Base-by-base conservation (phyloP, 1,140 invertebrate genomes). In the Bemisia tabaci region DNA sequence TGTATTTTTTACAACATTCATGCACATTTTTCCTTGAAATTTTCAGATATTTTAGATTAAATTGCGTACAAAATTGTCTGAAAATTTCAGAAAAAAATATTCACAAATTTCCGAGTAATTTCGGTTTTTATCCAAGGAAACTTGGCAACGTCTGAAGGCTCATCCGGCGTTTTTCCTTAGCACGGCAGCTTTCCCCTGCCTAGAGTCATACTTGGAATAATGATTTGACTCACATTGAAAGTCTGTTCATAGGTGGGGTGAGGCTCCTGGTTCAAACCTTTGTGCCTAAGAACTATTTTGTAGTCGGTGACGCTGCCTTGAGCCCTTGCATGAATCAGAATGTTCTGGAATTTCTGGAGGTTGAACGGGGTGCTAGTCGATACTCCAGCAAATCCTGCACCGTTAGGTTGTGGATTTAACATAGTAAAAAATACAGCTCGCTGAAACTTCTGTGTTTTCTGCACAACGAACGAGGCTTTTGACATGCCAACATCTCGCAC, bases 361-460 rank as follows among this genome's bases (percentile, higher is more conserved):
- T 87, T 74, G 12, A 80, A 72, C 24, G 75, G 61, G 2, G 77
- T 77, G 2, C 73, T 64, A 0, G 76, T 82, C 48, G 80, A 74
- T 62, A 85, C 78, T 12, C 86, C 86, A 59, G 85, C 85, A 74
- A 88, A 87, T 5, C 85, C 84, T 27, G 87, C 87, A 1, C 86
- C 86, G 69, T 87, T 87, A 11, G 81, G 77, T 74, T 87, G 85
- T 5, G 86, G 86, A 73, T 87, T 87, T 2, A 88, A 73, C 21
- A 87, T 70, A 2, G 82, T 81, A 70, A 88, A 88, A 67, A 88
- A 82, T 71, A 88, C 76, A 0, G 82, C 86, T 71, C 83, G 75
- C 74, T 85, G 83, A 68, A 84, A 85, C 26, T 78, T 66, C 68
- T 79, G 75, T 2, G 81, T 82, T 71, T 83, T 85, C 72, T 85